Evolutionary conservation across 2,113 vertebrate species (phyloP).

Genomic region (Ranitomeya variabilis): DNA sequence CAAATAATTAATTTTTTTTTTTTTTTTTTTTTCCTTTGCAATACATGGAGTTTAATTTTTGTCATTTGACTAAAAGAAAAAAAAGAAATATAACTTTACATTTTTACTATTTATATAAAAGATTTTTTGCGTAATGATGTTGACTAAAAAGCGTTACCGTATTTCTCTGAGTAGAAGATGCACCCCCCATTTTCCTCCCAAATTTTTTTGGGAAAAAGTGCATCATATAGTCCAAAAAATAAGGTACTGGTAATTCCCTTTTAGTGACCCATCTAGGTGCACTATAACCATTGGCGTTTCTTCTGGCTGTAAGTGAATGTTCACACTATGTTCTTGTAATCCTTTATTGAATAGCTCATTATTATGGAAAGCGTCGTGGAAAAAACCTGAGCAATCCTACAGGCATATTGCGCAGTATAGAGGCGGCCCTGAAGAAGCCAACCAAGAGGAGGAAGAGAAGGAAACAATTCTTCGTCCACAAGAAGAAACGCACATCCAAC

Average conservation of each 20-base stretch:
- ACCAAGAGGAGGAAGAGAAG: slow-evolving; percentile 91
- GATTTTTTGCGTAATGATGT: background rate
- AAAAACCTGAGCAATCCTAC: slow-evolving; percentile 90
- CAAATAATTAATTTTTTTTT: too few relatives aligned
- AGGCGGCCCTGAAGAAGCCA: slow-evolving; percentile 88
- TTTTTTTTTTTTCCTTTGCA: too few relatives aligned
- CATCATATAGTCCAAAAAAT: too few relatives aligned
- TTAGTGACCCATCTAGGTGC: too few relatives aligned
- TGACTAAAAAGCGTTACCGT: background rate
- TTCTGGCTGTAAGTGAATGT: background rate
- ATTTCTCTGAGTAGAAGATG: too few relatives aligned
- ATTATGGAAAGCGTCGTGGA: slow-evolving; percentile 93
- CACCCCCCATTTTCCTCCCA: too few relatives aligned
- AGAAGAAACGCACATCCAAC: slow-evolving; percentile 90
- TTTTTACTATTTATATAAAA: too few relatives aligned
- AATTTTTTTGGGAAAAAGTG: too few relatives aligned
- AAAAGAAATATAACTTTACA: too few relatives aligned
- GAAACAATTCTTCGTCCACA: slow-evolving; percentile 95
- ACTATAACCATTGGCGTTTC: background rate
- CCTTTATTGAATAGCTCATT: slow-evolving; percentile 80
- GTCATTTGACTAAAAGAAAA: too few relatives aligned
- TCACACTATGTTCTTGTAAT: background rate
- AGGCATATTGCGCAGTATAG: slow-evolving; percentile 88
- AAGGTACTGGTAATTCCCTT: too few relatives aligned
- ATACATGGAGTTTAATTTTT: too few relatives aligned